Conservation (phyloP, 2,113 vertebrate genomes). For the Odocoileus virginianus region DNA sequence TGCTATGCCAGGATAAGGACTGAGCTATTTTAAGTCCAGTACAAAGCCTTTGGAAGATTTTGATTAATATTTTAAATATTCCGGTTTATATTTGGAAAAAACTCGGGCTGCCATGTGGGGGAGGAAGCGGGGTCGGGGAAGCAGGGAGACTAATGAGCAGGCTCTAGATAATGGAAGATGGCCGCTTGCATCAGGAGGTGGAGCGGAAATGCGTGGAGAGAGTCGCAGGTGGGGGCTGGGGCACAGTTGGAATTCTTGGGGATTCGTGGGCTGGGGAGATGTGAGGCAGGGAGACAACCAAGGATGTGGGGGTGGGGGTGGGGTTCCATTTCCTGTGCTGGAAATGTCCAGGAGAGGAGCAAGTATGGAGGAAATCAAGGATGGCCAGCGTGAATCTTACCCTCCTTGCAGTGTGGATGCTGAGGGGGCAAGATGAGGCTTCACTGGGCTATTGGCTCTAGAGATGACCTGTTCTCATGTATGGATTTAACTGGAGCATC, state of each 20-base stretch:
- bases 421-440: background rate
- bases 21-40: background rate
- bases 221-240: background rate
- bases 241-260: background rate
- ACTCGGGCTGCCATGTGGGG: background rate
- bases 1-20: background rate
- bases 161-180: background rate
- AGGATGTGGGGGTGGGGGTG: background rate
- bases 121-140: background rate
- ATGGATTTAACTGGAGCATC: background rate
- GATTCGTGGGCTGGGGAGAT: background rate
- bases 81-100: slow-evolving; percentile 35
- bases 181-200: background rate
- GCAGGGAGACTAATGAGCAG: background rate
- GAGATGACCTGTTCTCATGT: background rate
- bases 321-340: background rate
- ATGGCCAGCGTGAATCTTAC: background rate
- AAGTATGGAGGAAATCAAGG: background rate
- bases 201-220: background rate
- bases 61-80: slow-evolving; percentile 56
- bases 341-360: background rate
- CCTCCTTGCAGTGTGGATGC: background rate
- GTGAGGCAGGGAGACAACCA: background rate
- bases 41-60: background rate
- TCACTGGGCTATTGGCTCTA: background rate